Base-by-base conservation (phyloP, 2,888 invertebrate genomes). In the Leucophora obtusa region DNA sequence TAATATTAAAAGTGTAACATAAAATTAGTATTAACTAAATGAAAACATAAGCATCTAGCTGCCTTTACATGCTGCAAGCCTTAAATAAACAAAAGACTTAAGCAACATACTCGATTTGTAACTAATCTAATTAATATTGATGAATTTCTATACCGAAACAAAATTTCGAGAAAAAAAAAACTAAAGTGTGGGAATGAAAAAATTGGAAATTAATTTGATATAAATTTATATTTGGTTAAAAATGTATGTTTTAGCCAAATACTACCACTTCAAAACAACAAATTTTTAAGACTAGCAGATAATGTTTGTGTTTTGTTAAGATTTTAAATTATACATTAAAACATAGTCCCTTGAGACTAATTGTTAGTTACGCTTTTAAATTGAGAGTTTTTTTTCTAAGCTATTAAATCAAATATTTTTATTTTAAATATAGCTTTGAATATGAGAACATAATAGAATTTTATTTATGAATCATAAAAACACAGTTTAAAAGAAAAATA, bases 101-200 rank as follows among this genome's bases (percentile, higher is more conserved):
- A 54, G 53, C 66, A 68, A 60, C 74, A 74, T 43, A 43, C 68
- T 24, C 18, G 65, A 43, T 54, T 72, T 71, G 66, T 62, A 62
- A 50, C 53, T 63, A 24, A 54, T 60, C 71, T 59, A 56, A 79
- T 72, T 76, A 76, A 76, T 76, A 76, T 75, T 76, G 72, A 75
- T 79, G 71, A 71, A 79, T 68, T 75, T 66, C n/a, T 47, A 69
- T 63, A 51, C 11, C 28, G 7, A 21, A 38, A 11, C 14, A 24
- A 24, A 54, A 14, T 24, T 28, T n/a, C 15, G 28, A 47, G 14
- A 5, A 65, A 70, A 43, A 69, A 63, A 33, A 43, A 51, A 35
- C 56, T 11, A 62, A 60, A 81, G 76, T 81, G 80, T 81, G 80
- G 80, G 80, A 81, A 81, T 73, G 54, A 72, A 53, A 72, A 28